A percentile compares a stretch with the other conserved stretches of the same genome.
phyloP scores from a whole-genome alignment of 2,888 invertebrate genomes.

The Octonoba sinensis region DNA sequence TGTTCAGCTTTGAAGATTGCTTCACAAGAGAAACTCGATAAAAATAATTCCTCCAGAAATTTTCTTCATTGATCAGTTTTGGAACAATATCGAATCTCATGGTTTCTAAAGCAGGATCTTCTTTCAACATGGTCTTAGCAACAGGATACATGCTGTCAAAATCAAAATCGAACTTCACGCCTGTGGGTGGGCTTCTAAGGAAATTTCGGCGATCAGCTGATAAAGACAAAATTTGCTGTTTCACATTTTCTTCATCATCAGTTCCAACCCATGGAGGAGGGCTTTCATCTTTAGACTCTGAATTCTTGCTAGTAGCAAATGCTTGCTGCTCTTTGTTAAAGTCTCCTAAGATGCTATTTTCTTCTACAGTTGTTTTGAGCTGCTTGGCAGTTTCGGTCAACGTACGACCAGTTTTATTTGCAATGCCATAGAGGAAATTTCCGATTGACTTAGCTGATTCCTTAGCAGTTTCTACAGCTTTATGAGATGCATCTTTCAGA shows the following conservation, averaged over 20 bases:
- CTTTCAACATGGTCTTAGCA: conserved; percentile 92
- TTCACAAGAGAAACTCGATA: conserved; percentile 98
- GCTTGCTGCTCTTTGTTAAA: conserved; percentile 97
- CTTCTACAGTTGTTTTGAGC: conserved; percentile 95
- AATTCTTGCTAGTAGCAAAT: conserved; percentile 76
- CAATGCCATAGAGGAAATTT: conserved; percentile 89
- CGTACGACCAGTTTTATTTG: conserved; percentile 94
- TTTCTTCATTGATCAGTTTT: conserved; percentile 98
- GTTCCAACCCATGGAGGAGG: conserved; percentile 91
- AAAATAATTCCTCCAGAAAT: conserved; percentile 99
- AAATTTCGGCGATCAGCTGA: conserved; percentile 97
- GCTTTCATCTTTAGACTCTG: conserved; percentile 66
- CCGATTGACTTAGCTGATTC: conserved; percentile 67
- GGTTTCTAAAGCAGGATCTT: conserved; percentile 95
- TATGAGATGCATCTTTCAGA: conserved; percentile 66
- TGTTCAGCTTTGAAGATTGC: conserved; percentile 90
- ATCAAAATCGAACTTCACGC: conserved; percentile 95
- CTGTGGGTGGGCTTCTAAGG: conserved; percentile 94
- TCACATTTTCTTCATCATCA: conserved; percentile 92
- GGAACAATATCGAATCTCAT: conserved; percentile 99
- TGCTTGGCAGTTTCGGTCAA: conserved; percentile 91
- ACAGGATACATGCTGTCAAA: conserved; percentile 92
- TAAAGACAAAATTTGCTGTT: conserved; percentile 94
- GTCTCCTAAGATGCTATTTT: conserved; percentile 95
- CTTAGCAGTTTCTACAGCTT: conserved; percentile 67